Evolutionary conservation across 2,888 invertebrate genomes (phyloP), one percentile per base, ranked within the genome.

Genomic region (Pseudococcus longispinus): DNA sequence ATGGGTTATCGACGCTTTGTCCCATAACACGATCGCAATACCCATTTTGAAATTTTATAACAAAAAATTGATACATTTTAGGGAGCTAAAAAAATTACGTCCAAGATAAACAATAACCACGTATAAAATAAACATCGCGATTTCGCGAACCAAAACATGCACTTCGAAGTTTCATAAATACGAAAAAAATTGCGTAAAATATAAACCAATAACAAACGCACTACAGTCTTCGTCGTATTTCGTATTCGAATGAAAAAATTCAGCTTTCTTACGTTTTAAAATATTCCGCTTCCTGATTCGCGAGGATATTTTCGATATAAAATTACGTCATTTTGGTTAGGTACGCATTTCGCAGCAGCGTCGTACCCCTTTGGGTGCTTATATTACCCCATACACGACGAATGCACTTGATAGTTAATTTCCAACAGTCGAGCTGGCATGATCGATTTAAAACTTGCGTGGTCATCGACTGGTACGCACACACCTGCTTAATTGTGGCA

Each of bases 381-480:
- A 42, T 80, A 37, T 82, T 82, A 83, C 26, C 29, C 23, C 15
- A 20, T 29, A n/a, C 46, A 37, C 32, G 55, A n/a, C 84, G 55
- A 84, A 84, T 84, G 84, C 84, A 84, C 60, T 84, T 26, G 51
- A 83, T 55, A 84, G 44, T 85, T 85, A 85, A 70, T 85, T 85
- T 44, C 42, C n/a, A 85, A 85, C 85, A 65, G 65, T 85, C 85
- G 70, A 70, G 65, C 70, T 70, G 65, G 85, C 65, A 85, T 85
- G 85, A 85, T 85, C 85, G 85, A 85, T 85, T 70, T 44, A 65
- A 85, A 70, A 77, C 32, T 86, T 86, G 86, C 86, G 84, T 84
- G 84, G 86, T 86, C 86, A 86, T 86, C 86, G 55, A 86, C 86
- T 86, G 85, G 77, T 86, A 86, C 86, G 86, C 86, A 86, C n/a